Percentiles rank a stretch among this genome's conserved stretches.
These are phyloP conservation scores for Danio choprae DNA, from an alignment of 2,797 vertebrate genomes.

Conservation along the genomic window DNA sequence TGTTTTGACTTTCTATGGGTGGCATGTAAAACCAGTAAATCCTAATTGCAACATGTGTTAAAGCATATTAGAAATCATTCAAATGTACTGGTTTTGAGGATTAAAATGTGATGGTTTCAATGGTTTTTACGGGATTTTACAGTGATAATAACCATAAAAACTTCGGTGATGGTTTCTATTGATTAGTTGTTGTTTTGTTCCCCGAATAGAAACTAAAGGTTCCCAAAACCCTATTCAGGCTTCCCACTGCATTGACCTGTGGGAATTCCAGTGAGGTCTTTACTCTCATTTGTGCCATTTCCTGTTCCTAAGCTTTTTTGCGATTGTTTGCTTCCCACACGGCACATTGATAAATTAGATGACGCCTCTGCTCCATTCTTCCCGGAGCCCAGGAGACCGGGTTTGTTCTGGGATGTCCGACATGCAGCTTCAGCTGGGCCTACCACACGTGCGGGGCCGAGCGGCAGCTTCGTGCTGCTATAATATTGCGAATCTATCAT, in stretches of 20 bases:
- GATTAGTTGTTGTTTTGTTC: no score
- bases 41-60: no score
- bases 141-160: no score
- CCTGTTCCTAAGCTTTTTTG: slow-evolving; percentile 64
- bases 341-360: slow-evolving; percentile 78
- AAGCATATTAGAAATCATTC: no score
- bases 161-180: no score
- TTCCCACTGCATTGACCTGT: slow-evolving; percentile 64
- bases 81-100: no score
- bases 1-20: no score
- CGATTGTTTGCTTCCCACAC: slow-evolving; percentile 75
- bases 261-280: slow-evolving; percentile 71
- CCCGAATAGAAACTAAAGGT: background rate
- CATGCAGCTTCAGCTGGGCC: slow-evolving; percentile 7
- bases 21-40: no score
- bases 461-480: slow-evolving; percentile 51
- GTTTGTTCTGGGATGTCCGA: slow-evolving; percentile 42
- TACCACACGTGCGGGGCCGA: slow-evolving; percentile 50
- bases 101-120: no score
- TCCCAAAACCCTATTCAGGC: slow-evolving; percentile 16
- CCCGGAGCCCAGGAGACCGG: slow-evolving; percentile 74
- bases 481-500: slow-evolving; percentile 81
- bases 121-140: no score
- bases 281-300: slow-evolving; percentile 72
- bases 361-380: slow-evolving; percentile 74